A percentile compares a stretch with the other conserved stretches of the same genome.
Evolutionary conservation across 2,888 invertebrate species (phyloP).

Genomic region (Imbricaverruca yamaguchii): DNA sequence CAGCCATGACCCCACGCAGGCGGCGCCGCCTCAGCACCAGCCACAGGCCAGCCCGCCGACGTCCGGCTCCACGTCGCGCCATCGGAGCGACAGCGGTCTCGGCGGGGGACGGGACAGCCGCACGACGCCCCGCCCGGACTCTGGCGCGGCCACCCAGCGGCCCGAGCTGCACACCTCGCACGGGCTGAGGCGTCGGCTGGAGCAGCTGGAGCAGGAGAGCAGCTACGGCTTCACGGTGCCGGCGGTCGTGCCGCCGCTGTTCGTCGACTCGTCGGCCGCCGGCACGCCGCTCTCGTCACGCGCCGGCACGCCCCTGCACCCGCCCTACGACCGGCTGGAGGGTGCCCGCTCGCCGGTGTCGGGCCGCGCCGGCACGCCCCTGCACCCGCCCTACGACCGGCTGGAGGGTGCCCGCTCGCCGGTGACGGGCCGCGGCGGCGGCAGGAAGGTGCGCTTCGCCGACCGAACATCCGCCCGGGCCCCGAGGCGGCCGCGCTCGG

Average conservation of each 20-base stretch:
- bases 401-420: not conserved
- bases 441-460: not conserved
- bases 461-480: not conserved
- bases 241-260: constrained; percentile 11
- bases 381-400: not conserved
- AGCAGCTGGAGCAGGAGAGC: not conserved
- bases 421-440: not conserved
- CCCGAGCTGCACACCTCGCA: not conserved
- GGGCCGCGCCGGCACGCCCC: not conserved
- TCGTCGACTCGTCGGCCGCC: not conserved
- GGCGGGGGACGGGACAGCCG: not conserved
- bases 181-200: not conserved
- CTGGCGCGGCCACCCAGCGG: not conserved
- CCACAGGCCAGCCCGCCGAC: not conserved
- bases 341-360: not conserved
- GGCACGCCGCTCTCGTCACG: not conserved
- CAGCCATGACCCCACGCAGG: not conserved
- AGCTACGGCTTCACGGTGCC: constrained; percentile 3
- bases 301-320: not conserved
- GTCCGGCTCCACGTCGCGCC: not conserved
- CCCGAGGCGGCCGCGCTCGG: not conserved
- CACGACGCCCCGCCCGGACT: not conserved
- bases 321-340: not conserved
- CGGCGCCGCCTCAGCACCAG: not conserved
- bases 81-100: not conserved